Evolutionary conservation across 92 coral and sea anemone genomes (phyloP).

Genomic region (Actinernus sp.): DNA sequence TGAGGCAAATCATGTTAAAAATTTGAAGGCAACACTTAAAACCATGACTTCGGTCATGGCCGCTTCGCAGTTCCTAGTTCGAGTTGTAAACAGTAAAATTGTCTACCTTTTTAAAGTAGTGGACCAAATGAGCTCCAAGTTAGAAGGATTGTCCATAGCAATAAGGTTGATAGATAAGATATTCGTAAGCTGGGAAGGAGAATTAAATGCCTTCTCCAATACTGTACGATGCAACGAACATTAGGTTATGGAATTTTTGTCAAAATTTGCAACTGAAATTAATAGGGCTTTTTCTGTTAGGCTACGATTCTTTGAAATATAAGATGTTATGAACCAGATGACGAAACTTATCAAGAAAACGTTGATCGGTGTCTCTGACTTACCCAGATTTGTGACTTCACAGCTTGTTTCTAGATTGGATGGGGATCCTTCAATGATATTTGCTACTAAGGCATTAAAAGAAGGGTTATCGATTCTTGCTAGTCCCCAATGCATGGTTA

Average conservation of each 20-base stretch:
- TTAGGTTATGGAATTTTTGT: slow-evolving; percentile 9
- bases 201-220: not conserved
- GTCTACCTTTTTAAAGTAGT: slow-evolving; percentile 7
- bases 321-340: slow-evolving; percentile 31
- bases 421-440: not conserved
- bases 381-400: slow-evolving; percentile 27
- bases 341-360: not conserved
- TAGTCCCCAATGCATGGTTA: slow-evolving; percentile 17
- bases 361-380: slow-evolving; percentile 11
- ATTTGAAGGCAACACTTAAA: slow-evolving; percentile 26
- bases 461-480: slow-evolving; percentile 40
- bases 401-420: slow-evolving; percentile 3
- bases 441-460: slow-evolving; percentile 20
- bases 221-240: slow-evolving; percentile 1
- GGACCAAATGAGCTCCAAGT: slow-evolving; percentile 27
- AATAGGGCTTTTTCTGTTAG: slow-evolving; percentile 25
- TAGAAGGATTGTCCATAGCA: not conserved
- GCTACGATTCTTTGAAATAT: slow-evolving; percentile 21
- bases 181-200: not conserved
- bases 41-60: slow-evolving; percentile 9
- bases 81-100: slow-evolving; percentile 10
- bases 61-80: not conserved
- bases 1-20: slow-evolving; percentile 14
- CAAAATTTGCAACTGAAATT: slow-evolving; percentile 34
- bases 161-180: slow-evolving; percentile 6